Percentiles rank a stretch among this genome's conserved stretches.
These are phyloP conservation scores for Drosophila ustulata DNA, from an alignment of 2,888 invertebrate genomes.

Conservation along the genomic window DNA sequence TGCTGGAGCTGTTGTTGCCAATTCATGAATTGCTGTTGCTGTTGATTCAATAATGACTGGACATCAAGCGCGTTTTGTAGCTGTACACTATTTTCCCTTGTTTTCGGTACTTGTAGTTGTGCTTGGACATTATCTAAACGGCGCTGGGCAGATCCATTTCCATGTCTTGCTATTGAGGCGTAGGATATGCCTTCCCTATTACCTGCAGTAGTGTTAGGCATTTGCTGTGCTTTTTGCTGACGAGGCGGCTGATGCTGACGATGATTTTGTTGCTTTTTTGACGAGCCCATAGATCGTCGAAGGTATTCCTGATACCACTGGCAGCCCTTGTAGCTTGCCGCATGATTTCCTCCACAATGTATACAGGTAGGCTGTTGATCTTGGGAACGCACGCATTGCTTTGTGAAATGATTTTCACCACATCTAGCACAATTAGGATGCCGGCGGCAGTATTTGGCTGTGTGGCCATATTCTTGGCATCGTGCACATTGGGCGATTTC, in stretches of 20 bases:
- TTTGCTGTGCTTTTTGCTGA: neutral
- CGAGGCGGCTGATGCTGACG: too few relatives aligned
- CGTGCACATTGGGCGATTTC: constrained; percentile 11
- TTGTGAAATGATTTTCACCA: constrained; percentile 3
- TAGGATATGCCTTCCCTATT: neutral
- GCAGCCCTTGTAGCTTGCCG: constrained; percentile 6
- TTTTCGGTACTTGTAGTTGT: neutral
- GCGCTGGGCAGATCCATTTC: neutral
- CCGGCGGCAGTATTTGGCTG: constrained; percentile 2
- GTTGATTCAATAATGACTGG: neutral
- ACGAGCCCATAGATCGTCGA: too few relatives aligned
- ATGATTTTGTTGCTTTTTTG: neutral
- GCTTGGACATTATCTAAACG: neutral
- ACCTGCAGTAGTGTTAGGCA: neutral
- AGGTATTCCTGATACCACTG: too few relatives aligned
- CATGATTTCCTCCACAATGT: constrained; percentile 1
- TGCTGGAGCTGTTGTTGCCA: neutral
- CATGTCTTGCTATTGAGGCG: neutral
- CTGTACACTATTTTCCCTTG: neutral
- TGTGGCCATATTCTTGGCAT: constrained; percentile 5
- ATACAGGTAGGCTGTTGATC: neutral
- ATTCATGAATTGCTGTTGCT: neutral
- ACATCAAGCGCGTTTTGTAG: neutral
- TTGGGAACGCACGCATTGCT: neutral
- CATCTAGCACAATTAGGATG: constrained; percentile 1